Percentiles rank a stretch among this genome's conserved stretches.
Evolutionary conservation across 1,140 invertebrate species (phyloP).

Genomic region (Trichonephila clavipes): DNA sequence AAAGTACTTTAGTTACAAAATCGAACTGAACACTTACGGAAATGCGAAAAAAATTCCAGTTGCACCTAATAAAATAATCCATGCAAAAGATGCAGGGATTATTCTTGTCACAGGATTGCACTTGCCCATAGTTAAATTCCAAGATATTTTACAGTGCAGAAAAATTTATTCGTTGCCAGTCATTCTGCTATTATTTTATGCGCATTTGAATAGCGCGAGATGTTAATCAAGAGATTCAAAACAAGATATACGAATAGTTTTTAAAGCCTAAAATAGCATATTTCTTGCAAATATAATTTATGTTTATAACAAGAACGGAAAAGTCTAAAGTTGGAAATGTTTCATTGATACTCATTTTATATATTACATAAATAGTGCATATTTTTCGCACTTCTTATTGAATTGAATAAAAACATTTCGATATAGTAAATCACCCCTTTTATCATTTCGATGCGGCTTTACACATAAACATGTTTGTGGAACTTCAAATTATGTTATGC

Average conservation of each 20-base stretch:
- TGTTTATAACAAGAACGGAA: neutral
- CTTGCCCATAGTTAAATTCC: conserved; percentile 58
- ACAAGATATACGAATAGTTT: neutral
- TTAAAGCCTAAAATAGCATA: neutral
- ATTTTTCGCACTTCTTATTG: neutral
- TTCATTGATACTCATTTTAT: neutral
- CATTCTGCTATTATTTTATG: neutral
- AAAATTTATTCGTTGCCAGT: conserved; percentile 17
- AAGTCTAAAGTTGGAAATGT: neutral
- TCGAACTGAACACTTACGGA: conserved; percentile 88
- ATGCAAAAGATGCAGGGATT: conserved; percentile 97
- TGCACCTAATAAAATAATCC: conserved; percentile 93
- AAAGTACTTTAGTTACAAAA: too few relatives aligned
- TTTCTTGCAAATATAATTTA: neutral
- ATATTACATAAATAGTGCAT: neutral
- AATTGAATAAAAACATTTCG: neutral
- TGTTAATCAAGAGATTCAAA: neutral
- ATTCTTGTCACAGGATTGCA: conserved; percentile 87
- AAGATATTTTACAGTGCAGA: neutral
- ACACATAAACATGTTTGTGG: neutral
- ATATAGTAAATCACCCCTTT: neutral
- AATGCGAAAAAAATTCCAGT: conserved; percentile 97
- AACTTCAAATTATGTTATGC: conserved; percentile 12
- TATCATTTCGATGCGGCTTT: neutral
- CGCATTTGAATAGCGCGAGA: neutral